Evolutionary conservation across 2,888 invertebrate species (phyloP).

Genomic region (Sycophila texana): DNA sequence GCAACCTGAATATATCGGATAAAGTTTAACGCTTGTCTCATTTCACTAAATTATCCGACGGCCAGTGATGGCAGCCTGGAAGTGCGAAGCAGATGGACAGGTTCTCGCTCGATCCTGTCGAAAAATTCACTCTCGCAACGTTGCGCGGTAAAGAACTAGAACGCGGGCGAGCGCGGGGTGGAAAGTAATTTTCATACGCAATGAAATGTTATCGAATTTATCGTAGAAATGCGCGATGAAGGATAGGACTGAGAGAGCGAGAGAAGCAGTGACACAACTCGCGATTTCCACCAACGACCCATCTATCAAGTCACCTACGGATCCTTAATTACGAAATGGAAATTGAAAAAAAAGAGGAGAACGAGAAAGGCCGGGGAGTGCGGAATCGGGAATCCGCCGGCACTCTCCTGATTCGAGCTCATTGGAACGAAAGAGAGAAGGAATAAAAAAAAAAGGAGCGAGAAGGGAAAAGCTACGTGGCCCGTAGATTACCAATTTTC

Average conservation of each 20-base stretch:
- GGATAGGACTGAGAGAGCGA: too few relatives aligned
- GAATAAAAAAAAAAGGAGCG: not conserved
- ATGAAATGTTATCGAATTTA: conserved; percentile 10
- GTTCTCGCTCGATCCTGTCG: too few relatives aligned
- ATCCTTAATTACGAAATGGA: conserved; percentile 43
- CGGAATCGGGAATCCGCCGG: not conserved
- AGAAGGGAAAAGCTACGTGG: conserved; percentile 2
- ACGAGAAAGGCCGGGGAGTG: not conserved
- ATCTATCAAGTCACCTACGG: conserved; percentile 27
- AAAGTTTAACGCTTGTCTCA: too few relatives aligned
- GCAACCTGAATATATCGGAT: too few relatives aligned
- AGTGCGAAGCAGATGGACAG: too few relatives aligned
- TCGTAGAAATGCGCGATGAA: conserved; percentile 1
- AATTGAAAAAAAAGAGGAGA: conserved; percentile 23
- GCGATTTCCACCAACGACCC: not conserved
- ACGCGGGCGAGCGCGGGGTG: not conserved
- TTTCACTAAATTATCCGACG: too few relatives aligned
- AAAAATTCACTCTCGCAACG: too few relatives aligned
- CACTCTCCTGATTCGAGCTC: too few relatives aligned
- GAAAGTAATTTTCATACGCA: not conserved
- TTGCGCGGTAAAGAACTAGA: too few relatives aligned
- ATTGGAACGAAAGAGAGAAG: too few relatives aligned
- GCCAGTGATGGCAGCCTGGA: too few relatives aligned
- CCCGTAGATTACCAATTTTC: conserved; percentile 42
- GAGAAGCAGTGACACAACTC: not conserved